Evolutionary conservation across 2,113 vertebrate species (phyloP).

Genomic region (Polyodon spathula): DNA sequence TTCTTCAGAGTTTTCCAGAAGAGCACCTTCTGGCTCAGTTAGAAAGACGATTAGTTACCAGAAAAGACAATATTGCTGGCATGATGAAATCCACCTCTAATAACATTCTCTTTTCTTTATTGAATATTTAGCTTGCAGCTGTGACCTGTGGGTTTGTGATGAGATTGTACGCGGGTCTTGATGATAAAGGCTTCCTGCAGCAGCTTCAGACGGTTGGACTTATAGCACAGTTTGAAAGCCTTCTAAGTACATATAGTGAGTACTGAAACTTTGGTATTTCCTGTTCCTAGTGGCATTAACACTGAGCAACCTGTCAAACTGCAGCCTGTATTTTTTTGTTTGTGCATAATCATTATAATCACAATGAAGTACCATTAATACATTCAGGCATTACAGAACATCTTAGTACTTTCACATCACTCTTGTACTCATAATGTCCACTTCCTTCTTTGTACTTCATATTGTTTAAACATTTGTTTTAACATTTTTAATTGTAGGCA

Average conservation of each 20-base stretch:
- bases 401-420: too few relatives aligned
- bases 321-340: too few relatives aligned
- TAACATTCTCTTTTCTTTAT: conserved; percentile 3
- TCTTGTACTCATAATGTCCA: too few relatives aligned
- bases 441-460: too few relatives aligned
- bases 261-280: conserved; percentile 21
- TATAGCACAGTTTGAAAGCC: conserved; percentile 87
- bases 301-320: too few relatives aligned
- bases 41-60: not conserved
- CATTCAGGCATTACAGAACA: too few relatives aligned
- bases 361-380: too few relatives aligned
- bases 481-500: too few relatives aligned
- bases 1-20: not conserved
- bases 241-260: conserved; percentile 97
- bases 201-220: conserved; percentile 85
- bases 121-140: conserved; percentile 67
- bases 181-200: conserved; percentile 77
- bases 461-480: too few relatives aligned
- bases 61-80: not conserved
- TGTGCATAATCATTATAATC: too few relatives aligned
- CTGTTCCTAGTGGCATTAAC: too few relatives aligned
- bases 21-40: not conserved
- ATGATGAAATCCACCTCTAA: not conserved
- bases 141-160: conserved; percentile 90
- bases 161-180: conserved; percentile 76